Evolutionary conservation across 1,140 invertebrate genomes (phyloP).

Genomic region (Myzus persicae): DNA sequence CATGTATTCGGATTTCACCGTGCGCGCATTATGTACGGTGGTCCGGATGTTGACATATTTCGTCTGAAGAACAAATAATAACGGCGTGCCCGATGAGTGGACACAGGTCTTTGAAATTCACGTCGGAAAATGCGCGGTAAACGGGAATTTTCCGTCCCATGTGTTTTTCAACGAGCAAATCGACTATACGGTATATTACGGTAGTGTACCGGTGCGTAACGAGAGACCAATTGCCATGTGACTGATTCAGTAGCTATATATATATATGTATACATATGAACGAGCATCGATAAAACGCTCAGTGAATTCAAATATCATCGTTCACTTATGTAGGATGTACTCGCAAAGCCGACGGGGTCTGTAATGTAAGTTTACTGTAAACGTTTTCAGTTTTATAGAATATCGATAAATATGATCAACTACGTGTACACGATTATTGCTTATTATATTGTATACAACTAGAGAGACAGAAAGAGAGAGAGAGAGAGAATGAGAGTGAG

Average conservation of each 20-base stretch:
- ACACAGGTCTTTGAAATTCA: constrained; percentile 1
- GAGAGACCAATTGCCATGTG: neutral
- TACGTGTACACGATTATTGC: neutral
- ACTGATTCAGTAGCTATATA: neutral
- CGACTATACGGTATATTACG: constrained; percentile 6
- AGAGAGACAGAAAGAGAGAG: neutral
- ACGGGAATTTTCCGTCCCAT: constrained; percentile 50
- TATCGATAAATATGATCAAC: neutral
- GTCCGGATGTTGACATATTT: neutral
- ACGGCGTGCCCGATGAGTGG: constrained; percentile 17
- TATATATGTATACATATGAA: neutral
- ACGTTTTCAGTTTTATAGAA: neutral
- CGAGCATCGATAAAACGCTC: neutral
- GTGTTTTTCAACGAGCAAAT: neutral
- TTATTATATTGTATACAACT: neutral
- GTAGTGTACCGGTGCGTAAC: neutral
- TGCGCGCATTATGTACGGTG: constrained; percentile 6
- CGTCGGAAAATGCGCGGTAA: neutral
- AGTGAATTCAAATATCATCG: constrained; percentile 29
- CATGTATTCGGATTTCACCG: neutral
- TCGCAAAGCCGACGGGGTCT: neutral
- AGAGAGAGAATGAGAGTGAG: neutral
- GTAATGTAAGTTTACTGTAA: neutral
- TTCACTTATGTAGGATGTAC: neutral
- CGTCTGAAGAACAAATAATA: neutral